A percentile compares a stretch with the other conserved stretches of the same genome.
Evolutionary conservation across 2,888 invertebrate genomes (phyloP).

Genomic region (Teleiodes luculella): DNA sequence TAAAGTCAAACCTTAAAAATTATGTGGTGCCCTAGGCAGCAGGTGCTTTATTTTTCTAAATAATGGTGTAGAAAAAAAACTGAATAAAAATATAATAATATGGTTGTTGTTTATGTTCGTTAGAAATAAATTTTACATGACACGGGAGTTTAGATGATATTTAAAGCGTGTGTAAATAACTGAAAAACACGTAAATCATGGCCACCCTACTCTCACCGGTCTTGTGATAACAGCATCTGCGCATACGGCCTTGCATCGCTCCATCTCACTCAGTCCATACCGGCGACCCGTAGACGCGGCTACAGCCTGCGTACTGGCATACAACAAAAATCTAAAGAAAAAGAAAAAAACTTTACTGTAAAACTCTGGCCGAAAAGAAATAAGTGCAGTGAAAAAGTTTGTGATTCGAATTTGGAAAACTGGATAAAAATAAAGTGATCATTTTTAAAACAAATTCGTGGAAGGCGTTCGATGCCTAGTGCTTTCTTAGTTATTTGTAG

Average conservation of each 20-base stretch:
- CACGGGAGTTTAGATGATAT: too few species aligned
- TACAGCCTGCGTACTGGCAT: background rate
- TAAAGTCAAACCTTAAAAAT: too few species aligned
- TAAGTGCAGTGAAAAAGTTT: background rate
- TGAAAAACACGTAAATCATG: constrained; percentile 20
- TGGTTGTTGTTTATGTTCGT: too few species aligned
- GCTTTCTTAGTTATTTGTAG: too few species aligned
- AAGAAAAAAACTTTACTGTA: background rate
- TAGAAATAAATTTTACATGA: too few species aligned
- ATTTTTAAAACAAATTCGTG: background rate
- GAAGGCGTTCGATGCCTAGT: background rate
- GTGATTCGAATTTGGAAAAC: background rate
- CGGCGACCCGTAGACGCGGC: constrained; percentile 31
- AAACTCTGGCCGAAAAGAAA: background rate
- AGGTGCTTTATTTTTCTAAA: too few species aligned
- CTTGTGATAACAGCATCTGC: constrained; percentile 68
- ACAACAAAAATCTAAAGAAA: background rate
- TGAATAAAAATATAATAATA: too few species aligned
- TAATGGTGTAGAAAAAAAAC: too few species aligned
- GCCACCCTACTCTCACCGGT: constrained; percentile 25
- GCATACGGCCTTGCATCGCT: constrained; percentile 55
- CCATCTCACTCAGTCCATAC: constrained; percentile 1
- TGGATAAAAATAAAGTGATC: background rate
- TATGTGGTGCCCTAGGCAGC: too few species aligned
- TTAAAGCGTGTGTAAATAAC: too few species aligned